Conservation (phyloP, 2,797 vertebrate genomes). For the Oceanodroma leucorhoa region DNA sequence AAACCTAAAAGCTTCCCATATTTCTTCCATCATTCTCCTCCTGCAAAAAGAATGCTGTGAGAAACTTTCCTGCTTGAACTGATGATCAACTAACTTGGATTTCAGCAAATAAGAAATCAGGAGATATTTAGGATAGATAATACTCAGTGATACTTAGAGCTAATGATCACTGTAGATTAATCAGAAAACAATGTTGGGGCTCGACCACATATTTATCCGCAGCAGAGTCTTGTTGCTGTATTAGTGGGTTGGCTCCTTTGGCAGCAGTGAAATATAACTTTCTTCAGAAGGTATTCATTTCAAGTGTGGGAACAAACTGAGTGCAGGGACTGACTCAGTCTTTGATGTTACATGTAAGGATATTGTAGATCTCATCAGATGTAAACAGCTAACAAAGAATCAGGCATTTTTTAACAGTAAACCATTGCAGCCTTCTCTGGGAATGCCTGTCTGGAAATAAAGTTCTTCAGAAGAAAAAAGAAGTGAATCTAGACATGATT, state of each 20-base stretch:
- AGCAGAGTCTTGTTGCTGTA: not conserved
- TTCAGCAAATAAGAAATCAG: not conserved
- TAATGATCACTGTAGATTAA: not conserved
- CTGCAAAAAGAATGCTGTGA: not conserved
- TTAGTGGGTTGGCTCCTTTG: not conserved
- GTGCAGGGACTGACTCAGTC: not conserved
- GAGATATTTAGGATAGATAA: not conserved
- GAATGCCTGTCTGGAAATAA: not conserved
- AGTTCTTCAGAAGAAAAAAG: not conserved
- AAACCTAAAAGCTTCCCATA: not conserved
- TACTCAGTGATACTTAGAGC: not conserved
- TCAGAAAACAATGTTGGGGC: not conserved
- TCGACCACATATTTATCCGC: rapidly evolving
- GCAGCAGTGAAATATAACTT: not conserved
- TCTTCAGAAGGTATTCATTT: not conserved
- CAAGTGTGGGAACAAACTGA: not conserved
- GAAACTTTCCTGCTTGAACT: not conserved
- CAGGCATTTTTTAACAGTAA: not conserved
- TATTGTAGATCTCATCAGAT: not conserved
- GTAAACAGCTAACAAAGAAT: not conserved
- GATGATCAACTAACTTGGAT: not conserved
- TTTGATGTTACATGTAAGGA: not conserved
- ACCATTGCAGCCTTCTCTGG: not conserved
- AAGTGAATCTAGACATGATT: not conserved
- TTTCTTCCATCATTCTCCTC: not conserved